Base-by-base conservation (phyloP, 2,888 invertebrate genomes). In the Serripes groenlandicus region DNA sequence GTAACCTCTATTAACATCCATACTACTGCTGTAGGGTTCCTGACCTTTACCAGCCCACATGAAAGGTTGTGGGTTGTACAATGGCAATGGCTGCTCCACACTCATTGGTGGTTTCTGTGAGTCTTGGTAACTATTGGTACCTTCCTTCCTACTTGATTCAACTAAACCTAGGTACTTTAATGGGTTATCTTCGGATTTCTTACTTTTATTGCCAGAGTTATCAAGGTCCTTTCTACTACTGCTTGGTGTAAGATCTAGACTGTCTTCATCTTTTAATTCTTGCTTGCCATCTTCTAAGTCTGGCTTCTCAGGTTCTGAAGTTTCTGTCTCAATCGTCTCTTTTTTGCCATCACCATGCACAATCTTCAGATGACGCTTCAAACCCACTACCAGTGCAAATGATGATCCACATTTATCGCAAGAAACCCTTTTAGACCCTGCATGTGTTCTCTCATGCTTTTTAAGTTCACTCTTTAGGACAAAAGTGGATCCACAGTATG, bases 401-500 rank as follows among this genome's bases (percentile, higher is more conserved):
- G 37, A 42, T 26, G 66, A 37, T 9, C 66, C 66, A 42, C 66
- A 66, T 34, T 42, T 66, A 1, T 66, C 28, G 28, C 66, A 66
- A 15, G 32, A n/a, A 23, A 35, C 66, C 21, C 42, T 23, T 21
- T 66, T 66, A 5, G 35, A 34, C 11, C 66, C 42, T 15, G 42
- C 42, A 23, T 66, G 66, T 66, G 66, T 66, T 26, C 26, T 66
- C 42, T 66, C 66, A 66, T 66, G 66, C 35, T 66, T 66, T 42
- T 66, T 66, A 18, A 66, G 42, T 32, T 66, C 66, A 42, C 66
- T 66, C 28, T 66, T 66, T 28, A 66, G 26, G 1, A 66, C 66
- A 66, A 66, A 66, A 28, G 66, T 66, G 9, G 37, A 37, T 11
- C 42, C 66, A 37, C 66, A 66, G 11, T 9, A 11, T 15, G 42